These are phyloP conservation scores for Alcedo atthis DNA, from an alignment of 2,797 vertebrate genomes.

Conservation along the genomic window DNA sequence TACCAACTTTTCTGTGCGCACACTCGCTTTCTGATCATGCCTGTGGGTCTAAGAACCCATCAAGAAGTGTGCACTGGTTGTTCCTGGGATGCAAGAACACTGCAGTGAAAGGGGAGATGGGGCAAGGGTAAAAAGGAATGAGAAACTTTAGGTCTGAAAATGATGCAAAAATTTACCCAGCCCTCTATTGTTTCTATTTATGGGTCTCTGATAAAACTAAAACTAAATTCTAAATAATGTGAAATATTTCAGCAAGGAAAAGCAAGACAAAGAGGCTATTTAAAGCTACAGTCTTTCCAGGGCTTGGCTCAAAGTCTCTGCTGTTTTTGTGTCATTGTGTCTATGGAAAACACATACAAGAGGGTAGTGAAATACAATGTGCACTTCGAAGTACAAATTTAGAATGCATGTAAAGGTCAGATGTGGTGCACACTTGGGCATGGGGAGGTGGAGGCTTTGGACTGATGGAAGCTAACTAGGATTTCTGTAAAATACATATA, in stretches of 20 bases:
- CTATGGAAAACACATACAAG: conserved; percentile 33
- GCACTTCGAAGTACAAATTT: conserved; percentile 4
- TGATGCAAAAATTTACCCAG: neutral
- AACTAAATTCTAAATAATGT: neutral
- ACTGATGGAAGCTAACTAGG: neutral
- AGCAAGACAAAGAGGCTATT: conserved; percentile 68
- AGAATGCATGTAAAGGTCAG: conserved; percentile 55
- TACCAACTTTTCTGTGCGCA: neutral
- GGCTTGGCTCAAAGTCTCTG: conserved; percentile 33
- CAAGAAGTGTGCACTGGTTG: neutral
- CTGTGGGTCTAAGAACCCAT: neutral
- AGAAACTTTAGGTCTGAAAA: neutral
- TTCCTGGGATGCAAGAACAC: neutral
- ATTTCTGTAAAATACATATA: neutral
- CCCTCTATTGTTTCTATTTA: conserved; percentile 61
- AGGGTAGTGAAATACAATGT: conserved; percentile 41
- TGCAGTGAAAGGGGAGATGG: accelerated
- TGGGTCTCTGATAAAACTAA: conserved; percentile 41
- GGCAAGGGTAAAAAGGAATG: neutral
- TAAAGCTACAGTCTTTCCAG: conserved; percentile 54
- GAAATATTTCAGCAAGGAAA: conserved; percentile 46
- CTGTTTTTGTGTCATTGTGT: conserved; percentile 60
- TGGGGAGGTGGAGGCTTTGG: neutral
- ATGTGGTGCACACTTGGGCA: neutral
- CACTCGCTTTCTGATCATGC: neutral